Percentiles rank a stretch among this genome's conserved stretches.
Conservation (phyloP, 2,888 invertebrate species). For the Nomada ruficornis region DNA sequence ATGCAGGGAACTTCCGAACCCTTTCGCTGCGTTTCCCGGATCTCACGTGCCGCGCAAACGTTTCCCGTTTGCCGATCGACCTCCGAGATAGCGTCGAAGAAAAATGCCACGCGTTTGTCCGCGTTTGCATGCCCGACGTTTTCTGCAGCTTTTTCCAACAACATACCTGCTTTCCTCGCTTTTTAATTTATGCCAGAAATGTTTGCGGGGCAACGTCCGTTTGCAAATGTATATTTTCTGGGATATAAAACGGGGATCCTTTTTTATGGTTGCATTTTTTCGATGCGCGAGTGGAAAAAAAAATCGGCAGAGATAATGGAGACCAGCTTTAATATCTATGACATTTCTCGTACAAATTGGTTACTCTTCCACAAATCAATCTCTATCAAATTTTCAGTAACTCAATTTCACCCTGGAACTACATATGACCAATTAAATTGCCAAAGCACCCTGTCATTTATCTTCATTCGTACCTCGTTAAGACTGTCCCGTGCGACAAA, state of each 20-base stretch:
- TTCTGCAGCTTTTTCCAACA: background rate
- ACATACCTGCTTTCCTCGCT: background rate
- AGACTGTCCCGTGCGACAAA: slow-evolving; percentile 41
- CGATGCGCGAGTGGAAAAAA: too few relatives aligned
- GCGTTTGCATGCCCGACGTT: background rate
- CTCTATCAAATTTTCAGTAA: background rate
- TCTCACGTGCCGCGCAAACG: slow-evolving; percentile 22
- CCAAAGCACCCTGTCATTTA: slow-evolving; percentile 23
- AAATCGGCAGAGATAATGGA: too few relatives aligned
- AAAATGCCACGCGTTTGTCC: background rate
- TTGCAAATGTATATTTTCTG: too few relatives aligned
- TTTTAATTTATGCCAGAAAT: background rate
- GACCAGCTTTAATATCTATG: too few relatives aligned
- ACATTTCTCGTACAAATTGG: too few relatives aligned
- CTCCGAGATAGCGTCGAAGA: background rate
- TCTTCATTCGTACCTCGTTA: slow-evolving; percentile 26
- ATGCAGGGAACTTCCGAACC: slow-evolving; percentile 9
- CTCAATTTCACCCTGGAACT: background rate
- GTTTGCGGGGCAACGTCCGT: too few relatives aligned
- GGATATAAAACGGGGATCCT: too few relatives aligned
- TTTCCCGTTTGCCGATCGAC: slow-evolving; percentile 24
- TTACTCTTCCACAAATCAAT: background rate
- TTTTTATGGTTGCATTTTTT: too few relatives aligned
- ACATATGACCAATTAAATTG: slow-evolving; percentile 41
- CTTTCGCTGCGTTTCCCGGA: background rate